These are phyloP conservation scores for Tenthredo livida DNA, from an alignment of 2,888 invertebrate species.

Conservation along the genomic window DNA sequence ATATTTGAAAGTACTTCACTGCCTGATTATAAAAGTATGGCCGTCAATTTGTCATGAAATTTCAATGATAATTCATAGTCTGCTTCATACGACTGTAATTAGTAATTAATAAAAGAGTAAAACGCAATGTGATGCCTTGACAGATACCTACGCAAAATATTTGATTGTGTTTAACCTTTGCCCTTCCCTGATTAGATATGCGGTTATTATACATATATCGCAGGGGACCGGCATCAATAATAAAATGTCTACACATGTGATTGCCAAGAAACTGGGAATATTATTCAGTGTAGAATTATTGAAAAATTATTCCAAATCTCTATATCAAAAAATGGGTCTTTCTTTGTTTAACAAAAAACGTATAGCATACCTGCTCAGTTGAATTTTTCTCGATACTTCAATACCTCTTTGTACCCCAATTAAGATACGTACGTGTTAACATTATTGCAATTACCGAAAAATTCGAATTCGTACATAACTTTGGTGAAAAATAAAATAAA, in stretches of 20 bases:
- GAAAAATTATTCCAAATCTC: neutral
- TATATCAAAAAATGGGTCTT: neutral
- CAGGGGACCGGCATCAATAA: neutral
- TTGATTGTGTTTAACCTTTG: conserved; percentile 34
- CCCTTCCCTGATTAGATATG: conserved; percentile 30
- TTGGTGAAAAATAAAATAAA: neutral
- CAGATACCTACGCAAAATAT: conserved; percentile 45
- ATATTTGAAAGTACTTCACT: neutral
- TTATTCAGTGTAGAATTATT: neutral
- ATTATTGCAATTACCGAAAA: too few species aligned
- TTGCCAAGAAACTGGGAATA: conserved; percentile 7
- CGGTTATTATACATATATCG: neutral
- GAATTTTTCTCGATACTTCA: neutral
- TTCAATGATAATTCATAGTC: neutral
- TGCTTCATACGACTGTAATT: neutral
- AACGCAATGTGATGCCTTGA: neutral
- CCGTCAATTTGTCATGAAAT: neutral
- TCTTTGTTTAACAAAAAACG: neutral
- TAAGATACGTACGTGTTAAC: too few species aligned
- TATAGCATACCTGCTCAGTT: neutral
- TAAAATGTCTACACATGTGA: conserved; percentile 18
- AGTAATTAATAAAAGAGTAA: neutral
- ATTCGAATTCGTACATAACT: neutral
- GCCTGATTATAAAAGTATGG: neutral
- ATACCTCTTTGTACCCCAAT: too few species aligned